phyloP scores from a whole-genome alignment of 35 echinoderm and acorn worm genomes.

The Strongylocentrotus purpuratus region DNA sequence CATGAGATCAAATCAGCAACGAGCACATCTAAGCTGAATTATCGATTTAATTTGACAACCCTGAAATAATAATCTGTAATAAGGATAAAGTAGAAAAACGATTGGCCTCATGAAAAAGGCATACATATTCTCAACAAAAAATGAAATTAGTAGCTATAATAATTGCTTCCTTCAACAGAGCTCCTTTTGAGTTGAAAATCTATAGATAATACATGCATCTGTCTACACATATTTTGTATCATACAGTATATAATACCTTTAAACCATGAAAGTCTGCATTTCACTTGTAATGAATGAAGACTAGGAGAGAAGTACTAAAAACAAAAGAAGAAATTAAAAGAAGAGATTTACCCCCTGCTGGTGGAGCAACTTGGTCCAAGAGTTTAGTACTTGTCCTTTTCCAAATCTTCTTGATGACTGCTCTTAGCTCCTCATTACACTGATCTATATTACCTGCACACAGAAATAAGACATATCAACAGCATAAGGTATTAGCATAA shows the following conservation, averaged over 20 bases:
- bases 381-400: slow-evolving; percentile 84
- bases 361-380: slow-evolving; percentile 93
- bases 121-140: too few relatives aligned
- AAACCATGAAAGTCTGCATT: too few relatives aligned
- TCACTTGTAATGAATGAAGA: too few relatives aligned
- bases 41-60: neutral
- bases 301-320: neutral
- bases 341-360: slow-evolving; percentile 74
- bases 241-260: neutral
- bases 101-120: neutral
- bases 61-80: neutral
- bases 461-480: neutral
- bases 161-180: neutral
- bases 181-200: neutral
- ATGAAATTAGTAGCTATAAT: too few relatives aligned
- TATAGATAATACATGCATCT: neutral
- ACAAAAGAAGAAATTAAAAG: neutral
- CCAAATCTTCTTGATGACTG: slow-evolving; percentile 93
- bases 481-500: neutral
- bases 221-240: neutral
- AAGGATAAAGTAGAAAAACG: neutral
- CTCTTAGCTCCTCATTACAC: slow-evolving; percentile 79
- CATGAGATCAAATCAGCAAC: neutral
- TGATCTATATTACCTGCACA: slow-evolving; percentile 89
- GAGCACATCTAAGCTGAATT: neutral